phyloP scores from a whole-genome alignment of 2,888 invertebrate genomes.

The Linnaemya vulpina region DNA sequence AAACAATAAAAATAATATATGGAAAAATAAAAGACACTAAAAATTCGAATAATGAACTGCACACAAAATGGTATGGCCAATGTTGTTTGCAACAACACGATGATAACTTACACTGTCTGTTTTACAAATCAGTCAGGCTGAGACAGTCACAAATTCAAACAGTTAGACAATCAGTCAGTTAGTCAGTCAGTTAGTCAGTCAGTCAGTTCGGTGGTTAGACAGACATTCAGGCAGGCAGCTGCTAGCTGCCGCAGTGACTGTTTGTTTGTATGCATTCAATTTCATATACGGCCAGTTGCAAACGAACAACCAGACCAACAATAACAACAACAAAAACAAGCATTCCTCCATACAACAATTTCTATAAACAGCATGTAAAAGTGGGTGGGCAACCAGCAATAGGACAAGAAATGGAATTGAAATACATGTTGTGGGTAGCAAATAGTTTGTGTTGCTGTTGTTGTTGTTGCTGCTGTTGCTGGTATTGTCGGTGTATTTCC shows the following conservation, averaged over 20 bases:
- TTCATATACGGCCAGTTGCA: constrained; percentile 61
- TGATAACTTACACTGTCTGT: constrained; percentile 43
- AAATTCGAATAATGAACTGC: constrained; percentile 68
- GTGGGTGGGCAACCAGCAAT: constrained; percentile 4
- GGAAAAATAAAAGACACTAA: constrained; percentile 59
- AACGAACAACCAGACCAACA: neutral
- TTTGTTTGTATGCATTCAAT: constrained; percentile 44
- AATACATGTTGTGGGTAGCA: constrained; percentile 20
- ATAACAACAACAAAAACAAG: constrained; percentile 42
- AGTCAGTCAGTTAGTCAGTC: no score
- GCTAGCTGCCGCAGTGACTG: neutral
- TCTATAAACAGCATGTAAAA: constrained; percentile 12
- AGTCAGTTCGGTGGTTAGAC: neutral
- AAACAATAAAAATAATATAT: constrained; percentile 57
- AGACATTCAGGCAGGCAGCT: neutral
- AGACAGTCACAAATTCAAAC: neutral
- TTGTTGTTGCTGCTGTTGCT: constrained; percentile 4
- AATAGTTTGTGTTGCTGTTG: neutral
- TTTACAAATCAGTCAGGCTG: neutral
- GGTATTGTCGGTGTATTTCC: constrained; percentile 46
- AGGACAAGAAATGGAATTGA: constrained; percentile 2
- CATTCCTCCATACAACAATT: constrained; percentile 35
- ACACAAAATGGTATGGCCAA: constrained; percentile 65
- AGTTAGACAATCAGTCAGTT: no score
- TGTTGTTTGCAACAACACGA: constrained; percentile 62